Base-by-base conservation (phyloP, 2,113 vertebrate species). In the Aphelocoma coerulescens region DNA sequence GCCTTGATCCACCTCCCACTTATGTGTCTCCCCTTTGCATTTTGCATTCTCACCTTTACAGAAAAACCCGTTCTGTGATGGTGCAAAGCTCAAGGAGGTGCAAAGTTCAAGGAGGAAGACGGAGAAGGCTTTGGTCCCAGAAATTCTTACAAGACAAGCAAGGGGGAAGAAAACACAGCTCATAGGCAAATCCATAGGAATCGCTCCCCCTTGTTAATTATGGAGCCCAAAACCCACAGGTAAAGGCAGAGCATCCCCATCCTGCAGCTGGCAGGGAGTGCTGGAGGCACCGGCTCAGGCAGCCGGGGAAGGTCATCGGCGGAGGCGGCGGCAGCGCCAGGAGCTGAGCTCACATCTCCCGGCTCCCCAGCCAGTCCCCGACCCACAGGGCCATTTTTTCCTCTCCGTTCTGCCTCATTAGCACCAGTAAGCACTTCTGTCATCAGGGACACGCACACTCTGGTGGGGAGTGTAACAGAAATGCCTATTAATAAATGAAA, bases 361-460 rank as follows among this genome's bases (percentile, higher is more conserved):
- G 0, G 85, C 94, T 95, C 72, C 91, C 88, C 86, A 28, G 96
- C 96, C 95, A 91, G 96, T 86, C 96, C 94, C 91, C 30, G 55
- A 91, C 96, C 92, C 95, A 95, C 86, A 54, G 96, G 92, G 86
- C 95, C 96, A 93, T 93, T 95, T 97, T 97, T 97, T 96, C 95
- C 96, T 97, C 96, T 92, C 92, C 7, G 91, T 97, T 97, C 94
- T 88, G 95, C 96, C 96, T 97, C 96, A 96, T 97, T 97, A 96
- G 83, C 92, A 71, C 92, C 33, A 91, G 92, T 96, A 97, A 97
- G 96, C 95, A 97, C 95, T 97, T 97, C 96, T 97, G 96, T 96
- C 96, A 97, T 94, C 95, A 80, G 96, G 94, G 96, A 94, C 94
- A 96, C 35, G 83, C 95, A 96, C 91, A 83, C 95, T 95, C 96